phyloP scores from a whole-genome alignment of 2,888 invertebrate species.

The Macrophya alboannulata region DNA sequence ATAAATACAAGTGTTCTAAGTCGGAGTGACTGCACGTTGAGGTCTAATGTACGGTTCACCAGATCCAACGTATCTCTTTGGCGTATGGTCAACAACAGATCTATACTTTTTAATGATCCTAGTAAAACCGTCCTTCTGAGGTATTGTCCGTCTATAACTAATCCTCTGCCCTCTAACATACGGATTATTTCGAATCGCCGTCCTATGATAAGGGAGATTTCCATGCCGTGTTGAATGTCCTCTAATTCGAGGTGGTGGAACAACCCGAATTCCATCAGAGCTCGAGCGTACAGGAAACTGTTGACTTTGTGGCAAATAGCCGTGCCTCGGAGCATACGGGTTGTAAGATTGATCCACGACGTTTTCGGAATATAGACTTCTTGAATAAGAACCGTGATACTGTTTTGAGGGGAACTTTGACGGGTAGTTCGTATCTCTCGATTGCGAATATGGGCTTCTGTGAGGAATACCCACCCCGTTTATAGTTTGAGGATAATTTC shows the following conservation, averaged over 20 bases:
- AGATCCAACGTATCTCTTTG: slow-evolving; percentile 36
- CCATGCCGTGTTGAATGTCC: neutral
- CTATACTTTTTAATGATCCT: slow-evolving; percentile 30
- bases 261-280: slow-evolving; percentile 29
- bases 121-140: slow-evolving; percentile 33
- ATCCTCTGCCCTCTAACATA: slow-evolving; percentile 6
- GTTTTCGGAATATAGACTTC: neutral
- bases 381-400: slow-evolving; percentile 10
- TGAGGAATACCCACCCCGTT: neutral
- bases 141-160: slow-evolving; percentile 9
- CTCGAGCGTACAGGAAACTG: neutral
- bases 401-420: neutral
- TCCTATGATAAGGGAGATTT: neutral
- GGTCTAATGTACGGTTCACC: neutral
- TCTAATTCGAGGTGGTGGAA: neutral
- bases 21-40: neutral
- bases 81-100: slow-evolving; percentile 37
- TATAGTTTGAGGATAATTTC: neutral
- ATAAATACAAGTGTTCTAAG: too few relatives aligned
- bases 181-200: neutral
- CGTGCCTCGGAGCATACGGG: slow-evolving; percentile 13
- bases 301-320: slow-evolving; percentile 17
- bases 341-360: neutral
- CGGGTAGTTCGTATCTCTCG: neutral
- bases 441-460: neutral